A percentile compares a stretch with the other conserved stretches of the same genome.
phyloP scores from a whole-genome alignment of 2,888 invertebrate genomes.

The Alloplasta piceator region DNA sequence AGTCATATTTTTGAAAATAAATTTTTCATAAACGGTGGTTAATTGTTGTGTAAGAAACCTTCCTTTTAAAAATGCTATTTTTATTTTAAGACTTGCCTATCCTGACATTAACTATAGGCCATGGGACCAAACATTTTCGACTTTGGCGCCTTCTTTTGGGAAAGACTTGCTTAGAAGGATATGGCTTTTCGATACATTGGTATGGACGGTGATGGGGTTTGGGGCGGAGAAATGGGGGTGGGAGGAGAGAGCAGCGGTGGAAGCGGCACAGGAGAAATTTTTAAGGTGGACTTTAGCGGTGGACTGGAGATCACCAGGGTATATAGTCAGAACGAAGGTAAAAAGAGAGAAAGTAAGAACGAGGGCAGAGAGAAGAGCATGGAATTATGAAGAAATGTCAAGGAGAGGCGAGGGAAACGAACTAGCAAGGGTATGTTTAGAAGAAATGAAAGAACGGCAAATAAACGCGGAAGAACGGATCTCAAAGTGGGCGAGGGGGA shows the following conservation, averaged over 20 bases:
- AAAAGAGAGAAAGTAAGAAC: slow-evolving; percentile 13
- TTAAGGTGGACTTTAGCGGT: slow-evolving; percentile 31
- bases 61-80: too few species aligned
- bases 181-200: slow-evolving; percentile 36
- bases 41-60: too few species aligned
- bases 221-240: slow-evolving; percentile 23
- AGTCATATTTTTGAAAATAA: too few species aligned
- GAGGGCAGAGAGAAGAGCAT: too few species aligned
- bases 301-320: slow-evolving; percentile 42
- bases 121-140: too few species aligned
- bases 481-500: not conserved
- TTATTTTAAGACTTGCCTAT: too few species aligned
- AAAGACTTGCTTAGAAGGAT: slow-evolving; percentile 20
- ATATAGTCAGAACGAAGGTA: slow-evolving; percentile 22
- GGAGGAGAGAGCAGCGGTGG: slow-evolving; percentile 13
- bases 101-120: too few species aligned
- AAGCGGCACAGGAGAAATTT: slow-evolving; percentile 24
- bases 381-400: slow-evolving; percentile 6
- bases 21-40: too few species aligned
- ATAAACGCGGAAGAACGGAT: not conserved
- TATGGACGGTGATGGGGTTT: too few species aligned
- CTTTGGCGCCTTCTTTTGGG: too few species aligned
- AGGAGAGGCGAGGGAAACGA: slow-evolving; percentile 13
- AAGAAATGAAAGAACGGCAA: slow-evolving; percentile 6
- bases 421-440: not conserved